Evolutionary conservation across 2,113 vertebrate genomes (phyloP).

Genomic region (Pionites leucogaster): DNA sequence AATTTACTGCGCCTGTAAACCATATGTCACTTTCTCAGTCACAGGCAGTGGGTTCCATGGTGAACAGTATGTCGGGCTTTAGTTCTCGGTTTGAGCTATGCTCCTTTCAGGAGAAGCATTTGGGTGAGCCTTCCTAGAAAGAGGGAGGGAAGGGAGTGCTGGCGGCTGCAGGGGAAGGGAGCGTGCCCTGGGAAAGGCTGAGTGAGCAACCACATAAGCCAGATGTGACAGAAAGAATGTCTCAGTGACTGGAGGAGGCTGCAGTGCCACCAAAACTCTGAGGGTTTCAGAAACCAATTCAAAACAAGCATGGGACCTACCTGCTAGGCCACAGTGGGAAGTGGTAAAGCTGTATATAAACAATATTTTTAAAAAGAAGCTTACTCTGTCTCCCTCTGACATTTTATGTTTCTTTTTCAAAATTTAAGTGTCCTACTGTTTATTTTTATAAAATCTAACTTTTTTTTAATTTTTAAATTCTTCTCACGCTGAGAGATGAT

Average conservation of each 20-base stretch:
- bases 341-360: not conserved
- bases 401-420: not conserved
- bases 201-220: not conserved
- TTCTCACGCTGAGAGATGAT: not conserved
- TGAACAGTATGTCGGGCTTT: not conserved
- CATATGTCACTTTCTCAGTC: not conserved
- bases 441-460: not conserved
- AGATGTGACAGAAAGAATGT: not conserved
- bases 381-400: not conserved
- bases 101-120: not conserved
- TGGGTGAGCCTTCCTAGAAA: not conserved
- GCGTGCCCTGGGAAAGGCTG: not conserved
- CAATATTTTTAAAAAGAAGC: not conserved
- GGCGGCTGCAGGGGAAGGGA: not conserved
- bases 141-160: rapidly evolving
- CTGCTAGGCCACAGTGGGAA: not conserved
- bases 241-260: not conserved
- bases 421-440: not conserved
- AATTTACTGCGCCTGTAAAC: not conserved
- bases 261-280: not conserved
- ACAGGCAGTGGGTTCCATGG: rapidly evolving
- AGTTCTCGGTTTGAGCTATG: not conserved
- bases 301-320: not conserved
- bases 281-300: not conserved
- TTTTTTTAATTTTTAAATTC: not conserved